phyloP scores from a whole-genome alignment of 2,113 vertebrate species.

The Passer domesticus region DNA sequence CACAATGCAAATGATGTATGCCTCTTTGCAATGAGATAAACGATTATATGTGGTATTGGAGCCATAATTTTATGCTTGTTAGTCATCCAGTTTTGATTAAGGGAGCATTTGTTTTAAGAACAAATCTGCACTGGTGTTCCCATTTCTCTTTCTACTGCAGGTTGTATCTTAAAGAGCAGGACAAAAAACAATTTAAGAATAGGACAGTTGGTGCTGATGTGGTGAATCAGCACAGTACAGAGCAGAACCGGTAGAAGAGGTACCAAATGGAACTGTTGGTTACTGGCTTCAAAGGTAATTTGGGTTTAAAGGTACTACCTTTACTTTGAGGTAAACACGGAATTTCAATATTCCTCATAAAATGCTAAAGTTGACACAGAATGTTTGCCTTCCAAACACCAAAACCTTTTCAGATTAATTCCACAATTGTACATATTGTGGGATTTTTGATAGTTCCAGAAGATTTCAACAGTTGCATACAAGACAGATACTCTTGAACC shows the following conservation, averaged over 20 bases:
- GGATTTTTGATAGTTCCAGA: not conserved
- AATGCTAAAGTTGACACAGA: not conserved
- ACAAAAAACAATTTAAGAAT: not conserved
- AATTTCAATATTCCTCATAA: not conserved
- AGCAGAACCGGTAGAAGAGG: not conserved
- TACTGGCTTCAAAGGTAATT: not conserved
- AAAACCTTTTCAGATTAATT: not conserved
- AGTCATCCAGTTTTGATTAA: constrained; percentile 53
- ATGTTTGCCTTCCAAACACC: not conserved
- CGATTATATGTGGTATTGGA: constrained; percentile 33
- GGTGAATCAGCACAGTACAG: not conserved
- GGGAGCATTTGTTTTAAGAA: constrained; percentile 42
- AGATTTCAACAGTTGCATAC: not conserved
- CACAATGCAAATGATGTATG: constrained; percentile 50
- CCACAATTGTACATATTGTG: not conserved
- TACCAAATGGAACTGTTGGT: not conserved
- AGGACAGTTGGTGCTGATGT: not conserved
- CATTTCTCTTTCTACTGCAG: not conserved
- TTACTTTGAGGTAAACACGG: not conserved
- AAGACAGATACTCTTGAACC: not conserved
- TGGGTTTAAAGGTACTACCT: not conserved
- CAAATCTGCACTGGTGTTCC: not conserved
- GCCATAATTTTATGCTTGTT: constrained; percentile 47
- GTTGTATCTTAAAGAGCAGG: not conserved
- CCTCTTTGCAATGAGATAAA: constrained; percentile 46